phyloP scores from a whole-genome alignment of 2,113 vertebrate species.

The Donacobius atricapilla region DNA sequence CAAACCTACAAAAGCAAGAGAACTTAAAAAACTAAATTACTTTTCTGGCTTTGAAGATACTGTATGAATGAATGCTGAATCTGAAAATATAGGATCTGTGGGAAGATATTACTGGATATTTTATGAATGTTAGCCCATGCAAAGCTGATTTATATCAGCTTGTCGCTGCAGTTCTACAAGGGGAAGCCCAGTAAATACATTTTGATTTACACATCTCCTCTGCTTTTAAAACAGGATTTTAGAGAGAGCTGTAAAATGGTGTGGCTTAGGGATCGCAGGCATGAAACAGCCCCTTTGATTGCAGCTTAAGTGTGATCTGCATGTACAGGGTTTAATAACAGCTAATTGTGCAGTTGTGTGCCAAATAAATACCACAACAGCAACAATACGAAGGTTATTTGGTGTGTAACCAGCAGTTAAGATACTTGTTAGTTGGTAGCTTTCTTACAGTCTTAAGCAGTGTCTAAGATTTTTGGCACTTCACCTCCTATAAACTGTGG shows the following conservation, averaged over 20 bases:
- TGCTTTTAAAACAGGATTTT: background rate
- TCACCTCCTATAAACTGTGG: rapidly evolving
- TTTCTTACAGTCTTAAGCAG: background rate
- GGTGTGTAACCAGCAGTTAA: background rate
- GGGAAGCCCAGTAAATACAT: background rate
- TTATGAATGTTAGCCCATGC: background rate
- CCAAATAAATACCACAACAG: background rate
- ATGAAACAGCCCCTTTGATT: background rate
- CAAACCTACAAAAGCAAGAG: background rate
- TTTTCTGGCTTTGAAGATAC: background rate
- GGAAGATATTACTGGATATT: background rate
- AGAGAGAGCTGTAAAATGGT: background rate
- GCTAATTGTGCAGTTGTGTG: background rate
- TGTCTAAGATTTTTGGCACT: background rate
- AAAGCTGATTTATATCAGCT: background rate
- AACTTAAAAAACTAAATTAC: background rate
- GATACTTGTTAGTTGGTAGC: background rate
- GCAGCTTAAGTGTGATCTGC: background rate
- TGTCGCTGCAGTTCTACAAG: rapidly evolving
- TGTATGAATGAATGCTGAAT: background rate
- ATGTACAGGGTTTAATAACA: background rate
- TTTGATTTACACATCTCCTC: background rate
- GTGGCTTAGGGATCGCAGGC: background rate
- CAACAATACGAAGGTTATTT: background rate
- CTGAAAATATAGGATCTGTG: background rate